Conservation (phyloP, 2,888 invertebrate genomes). For the Phalangium opilio region DNA sequence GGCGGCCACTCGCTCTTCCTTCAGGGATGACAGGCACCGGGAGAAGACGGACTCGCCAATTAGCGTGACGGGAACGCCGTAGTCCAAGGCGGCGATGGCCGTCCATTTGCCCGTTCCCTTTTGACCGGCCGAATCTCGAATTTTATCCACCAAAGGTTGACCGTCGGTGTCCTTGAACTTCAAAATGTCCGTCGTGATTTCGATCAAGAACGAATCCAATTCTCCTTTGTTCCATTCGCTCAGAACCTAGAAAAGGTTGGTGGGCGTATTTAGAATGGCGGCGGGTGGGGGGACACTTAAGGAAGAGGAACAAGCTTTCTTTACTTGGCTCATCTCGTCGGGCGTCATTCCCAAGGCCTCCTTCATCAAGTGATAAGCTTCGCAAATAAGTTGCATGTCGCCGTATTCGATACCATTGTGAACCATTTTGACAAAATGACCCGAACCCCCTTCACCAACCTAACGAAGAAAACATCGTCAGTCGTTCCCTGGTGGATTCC, state of each 20-base stretch:
- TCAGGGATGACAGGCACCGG: slow-evolving; percentile 81
- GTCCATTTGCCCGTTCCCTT: slow-evolving; percentile 99
- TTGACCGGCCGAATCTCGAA: slow-evolving; percentile 86
- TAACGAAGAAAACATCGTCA: too few relatives aligned
- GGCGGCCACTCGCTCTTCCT: slow-evolving; percentile 68
- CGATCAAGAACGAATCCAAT: slow-evolving; percentile 89
- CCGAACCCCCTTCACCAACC: slow-evolving; percentile 90
- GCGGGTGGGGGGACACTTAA: too few relatives aligned
- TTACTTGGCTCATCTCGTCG: slow-evolving; percentile 54
- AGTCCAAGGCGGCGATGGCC: slow-evolving; percentile 84
- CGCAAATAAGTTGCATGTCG: slow-evolving; percentile 98
- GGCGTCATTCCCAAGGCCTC: slow-evolving; percentile 50
- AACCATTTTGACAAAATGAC: slow-evolving; percentile 99
- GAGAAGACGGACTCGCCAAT: slow-evolving; percentile 97
- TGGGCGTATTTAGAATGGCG: too few relatives aligned
- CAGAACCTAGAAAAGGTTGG: slow-evolving; percentile 50
- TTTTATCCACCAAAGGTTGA: slow-evolving; percentile 69
- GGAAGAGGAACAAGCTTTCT: neutral
- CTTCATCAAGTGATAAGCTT: slow-evolving; percentile 84
- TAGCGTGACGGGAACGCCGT: slow-evolving; percentile 90
- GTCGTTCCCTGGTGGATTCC: too few relatives aligned
- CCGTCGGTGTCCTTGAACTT: slow-evolving; percentile 72
- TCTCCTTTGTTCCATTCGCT: slow-evolving; percentile 91
- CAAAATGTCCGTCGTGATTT: slow-evolving; percentile 90
- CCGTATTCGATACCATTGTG: slow-evolving; percentile 99